Conservation (phyloP, 2,888 invertebrate species). For the Hypomecis atomaria region DNA sequence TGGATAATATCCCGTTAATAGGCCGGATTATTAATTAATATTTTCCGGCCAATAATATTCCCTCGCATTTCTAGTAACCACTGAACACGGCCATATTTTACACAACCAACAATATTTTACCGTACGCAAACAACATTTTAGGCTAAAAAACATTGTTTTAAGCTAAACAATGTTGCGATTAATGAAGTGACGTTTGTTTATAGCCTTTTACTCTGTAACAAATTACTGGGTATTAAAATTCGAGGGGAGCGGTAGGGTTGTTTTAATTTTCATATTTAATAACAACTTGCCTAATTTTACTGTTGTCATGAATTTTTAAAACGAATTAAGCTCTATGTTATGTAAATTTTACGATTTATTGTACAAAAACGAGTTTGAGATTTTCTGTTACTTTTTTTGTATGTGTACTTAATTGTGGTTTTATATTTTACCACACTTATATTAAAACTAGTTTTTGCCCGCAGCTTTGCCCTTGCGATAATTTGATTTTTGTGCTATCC, state of each 20-base stretch:
- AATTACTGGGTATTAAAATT: constrained; percentile 37
- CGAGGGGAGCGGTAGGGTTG: constrained; percentile 11
- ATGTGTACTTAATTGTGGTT: no score
- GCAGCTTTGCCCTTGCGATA: no score
- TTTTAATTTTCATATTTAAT: constrained; percentile 9
- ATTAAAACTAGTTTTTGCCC: no score
- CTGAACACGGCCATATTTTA: constrained; percentile 24
- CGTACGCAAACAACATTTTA: constrained; percentile 28
- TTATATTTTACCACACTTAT: no score
- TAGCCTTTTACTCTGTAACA: constrained; percentile 34
- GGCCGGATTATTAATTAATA: neutral
- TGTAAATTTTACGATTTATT: no score
- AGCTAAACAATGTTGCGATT: constrained; percentile 42
- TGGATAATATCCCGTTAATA: neutral
- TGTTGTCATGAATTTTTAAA: neutral
- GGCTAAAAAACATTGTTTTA: constrained; percentile 36
- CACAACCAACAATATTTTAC: constrained; percentile 31
- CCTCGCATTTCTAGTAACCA: constrained; percentile 7
- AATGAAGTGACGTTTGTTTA: constrained; percentile 44
- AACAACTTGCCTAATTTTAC: neutral
- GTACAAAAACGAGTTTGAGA: no score
- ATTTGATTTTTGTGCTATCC: no score
- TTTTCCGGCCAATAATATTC: neutral
- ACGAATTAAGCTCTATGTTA: no score
- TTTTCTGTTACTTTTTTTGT: no score